These are phyloP conservation scores for Argya squamiceps DNA, from an alignment of 2,797 vertebrate species.

Conservation along the genomic window DNA sequence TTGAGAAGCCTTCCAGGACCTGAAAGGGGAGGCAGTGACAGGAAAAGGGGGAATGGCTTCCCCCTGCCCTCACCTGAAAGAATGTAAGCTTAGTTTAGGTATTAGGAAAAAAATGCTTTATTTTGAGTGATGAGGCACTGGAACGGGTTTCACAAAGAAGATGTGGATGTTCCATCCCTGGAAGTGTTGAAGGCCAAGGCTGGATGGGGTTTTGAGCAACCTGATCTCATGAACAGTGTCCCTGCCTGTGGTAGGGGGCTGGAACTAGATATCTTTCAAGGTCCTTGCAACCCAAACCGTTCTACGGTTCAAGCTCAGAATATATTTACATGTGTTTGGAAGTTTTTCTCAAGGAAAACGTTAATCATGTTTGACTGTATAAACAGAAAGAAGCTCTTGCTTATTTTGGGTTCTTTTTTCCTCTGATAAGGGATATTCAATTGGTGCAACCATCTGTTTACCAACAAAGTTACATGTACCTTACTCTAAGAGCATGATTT, in stretches of 20 bases:
- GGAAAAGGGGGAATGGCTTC: background rate
- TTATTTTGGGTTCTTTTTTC: background rate
- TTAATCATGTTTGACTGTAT: background rate
- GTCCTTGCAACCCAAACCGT: background rate
- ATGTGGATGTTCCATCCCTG: background rate
- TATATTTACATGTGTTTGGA: background rate
- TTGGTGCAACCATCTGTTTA: background rate
- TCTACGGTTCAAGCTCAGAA: background rate
- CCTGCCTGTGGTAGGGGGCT: background rate
- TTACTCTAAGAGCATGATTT: background rate
- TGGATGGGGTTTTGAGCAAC: background rate
- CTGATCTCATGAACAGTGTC: background rate
- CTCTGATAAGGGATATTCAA: background rate
- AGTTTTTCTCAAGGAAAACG: background rate
- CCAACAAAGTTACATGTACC: background rate
- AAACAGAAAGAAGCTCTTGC: background rate
- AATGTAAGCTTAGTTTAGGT: background rate
- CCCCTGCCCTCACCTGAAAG: background rate
- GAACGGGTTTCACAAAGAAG: background rate
- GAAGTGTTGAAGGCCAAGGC: background rate
- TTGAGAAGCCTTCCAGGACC: background rate
- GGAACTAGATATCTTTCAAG: background rate
- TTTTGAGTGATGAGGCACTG: background rate
- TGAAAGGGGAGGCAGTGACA: background rate
- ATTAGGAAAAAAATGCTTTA: background rate